Percentiles rank a stretch among this genome's conserved stretches.
These are phyloP conservation scores for Drosophila ananassae DNA, from an alignment of 1,140 invertebrate genomes.

Conservation along the genomic window DNA sequence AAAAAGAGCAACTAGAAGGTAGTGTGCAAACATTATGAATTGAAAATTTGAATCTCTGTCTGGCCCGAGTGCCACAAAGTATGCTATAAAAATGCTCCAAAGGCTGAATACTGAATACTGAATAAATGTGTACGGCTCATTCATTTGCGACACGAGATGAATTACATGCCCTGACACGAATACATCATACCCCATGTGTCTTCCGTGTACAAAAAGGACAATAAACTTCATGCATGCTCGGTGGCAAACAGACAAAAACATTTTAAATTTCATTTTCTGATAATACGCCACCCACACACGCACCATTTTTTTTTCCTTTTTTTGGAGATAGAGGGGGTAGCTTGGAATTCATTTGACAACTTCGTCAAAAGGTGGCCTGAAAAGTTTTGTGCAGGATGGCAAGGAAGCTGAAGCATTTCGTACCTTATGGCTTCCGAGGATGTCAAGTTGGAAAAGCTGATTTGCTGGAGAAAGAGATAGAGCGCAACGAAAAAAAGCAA, in stretches of 20 bases:
- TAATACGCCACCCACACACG: conserved; percentile 45
- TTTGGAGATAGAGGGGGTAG: not conserved
- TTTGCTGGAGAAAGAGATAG: conserved; percentile 41
- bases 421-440: conserved; percentile 49
- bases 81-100: conserved; percentile 3
- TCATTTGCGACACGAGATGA: conserved; percentile 14
- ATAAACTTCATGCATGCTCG: conserved; percentile 25
- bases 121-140: conserved; percentile 19
- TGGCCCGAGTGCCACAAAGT: not conserved
- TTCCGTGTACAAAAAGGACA: conserved; percentile 8
- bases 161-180: conserved; percentile 34
- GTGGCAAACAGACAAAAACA: conserved; percentile 42
- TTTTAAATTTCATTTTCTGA: conserved; percentile 78
- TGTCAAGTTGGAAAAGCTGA: conserved; percentile 53
- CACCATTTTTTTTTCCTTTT: not conserved
- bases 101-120: conserved; percentile 5
- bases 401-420: conserved; percentile 17
- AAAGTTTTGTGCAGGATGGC: conserved; percentile 34
- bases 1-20: not conserved
- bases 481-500: not conserved
- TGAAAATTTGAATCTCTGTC: conserved; percentile 14
- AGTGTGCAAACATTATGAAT: conserved; percentile 24
- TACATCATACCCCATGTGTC: conserved; percentile 21
- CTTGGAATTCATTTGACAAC: conserved; percentile 67
- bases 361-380: conserved; percentile 39